phyloP scores from a whole-genome alignment of 2,113 vertebrate genomes.

The Dipodomys ordii region DNA sequence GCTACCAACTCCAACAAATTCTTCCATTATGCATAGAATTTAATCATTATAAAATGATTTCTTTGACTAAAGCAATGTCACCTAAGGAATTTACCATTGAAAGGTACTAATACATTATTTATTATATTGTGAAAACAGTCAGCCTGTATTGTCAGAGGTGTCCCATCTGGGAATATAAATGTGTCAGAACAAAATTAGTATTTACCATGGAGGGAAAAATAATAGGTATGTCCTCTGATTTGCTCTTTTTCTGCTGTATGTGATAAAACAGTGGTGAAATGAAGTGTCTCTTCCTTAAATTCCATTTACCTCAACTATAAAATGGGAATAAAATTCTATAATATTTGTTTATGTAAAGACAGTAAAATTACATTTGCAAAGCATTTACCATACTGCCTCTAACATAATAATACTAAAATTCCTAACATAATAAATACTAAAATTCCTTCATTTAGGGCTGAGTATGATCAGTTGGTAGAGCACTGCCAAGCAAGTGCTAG shows the following conservation, averaged over 20 bases:
- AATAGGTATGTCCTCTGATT: background rate
- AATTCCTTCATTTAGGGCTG: background rate
- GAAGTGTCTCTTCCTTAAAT: background rate
- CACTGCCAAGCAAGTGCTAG: no score
- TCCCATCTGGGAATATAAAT: background rate
- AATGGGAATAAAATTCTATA: background rate
- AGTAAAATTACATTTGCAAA: background rate
- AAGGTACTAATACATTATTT: slow-evolving; percentile 19
- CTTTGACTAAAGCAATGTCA: background rate
- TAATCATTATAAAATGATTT: slow-evolving; percentile 25
- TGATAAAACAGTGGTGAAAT: slow-evolving; percentile 14
- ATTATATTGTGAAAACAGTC: slow-evolving; percentile 10
- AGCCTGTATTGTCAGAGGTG: background rate
- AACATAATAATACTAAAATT: background rate
- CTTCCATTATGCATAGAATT: background rate
- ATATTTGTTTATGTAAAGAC: slow-evolving; percentile 7
- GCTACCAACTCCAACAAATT: background rate
- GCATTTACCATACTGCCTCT: background rate
- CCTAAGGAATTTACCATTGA: slow-evolving; percentile 1
- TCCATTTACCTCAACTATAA: background rate
- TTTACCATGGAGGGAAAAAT: background rate
- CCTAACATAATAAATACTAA: background rate
- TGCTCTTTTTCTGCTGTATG: background rate
- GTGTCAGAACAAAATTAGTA: background rate
- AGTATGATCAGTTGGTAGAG: no score